Base-by-base conservation (phyloP, 2,888 invertebrate genomes). In the Oscheius myriophilus region DNA sequence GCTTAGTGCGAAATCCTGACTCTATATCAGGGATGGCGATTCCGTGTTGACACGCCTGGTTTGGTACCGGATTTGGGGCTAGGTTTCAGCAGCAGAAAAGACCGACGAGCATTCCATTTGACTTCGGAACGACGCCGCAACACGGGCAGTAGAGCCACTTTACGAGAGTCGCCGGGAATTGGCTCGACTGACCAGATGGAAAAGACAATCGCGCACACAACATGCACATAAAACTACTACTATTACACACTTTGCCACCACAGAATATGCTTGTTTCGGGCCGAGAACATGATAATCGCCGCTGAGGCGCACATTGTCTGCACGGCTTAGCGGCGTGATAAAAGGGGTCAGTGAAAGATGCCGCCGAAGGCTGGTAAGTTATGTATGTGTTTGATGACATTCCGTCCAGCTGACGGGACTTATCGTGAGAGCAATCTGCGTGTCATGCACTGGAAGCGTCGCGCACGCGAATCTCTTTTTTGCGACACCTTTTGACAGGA, bases 401-500 rank as follows among this genome's bases (percentile, higher is more conserved):
- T 33, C 33, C 33, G 33, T 33, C 33, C 45, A 43, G 42, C 25
- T 49, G 25, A 49, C 49, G 61, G 26, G 49, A 61, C 61, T 61
- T 61, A 61, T 61, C 61, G 46, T 61, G 61, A 49, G 61, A 61
- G 61, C 46, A 49, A 61, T 61, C 61, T 61, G 58, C 61, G 61
- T 61, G 61, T 61, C 61, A 61, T 49, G 49, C 61, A n/a, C 49
- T 25, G 33, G 33, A 33, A 33, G 33, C 33, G 33, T 33, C 33
- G 33, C 33, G 33, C 33, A 33, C 33, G 33, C 33, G 33, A 33
- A 33, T 33, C 33, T 9, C 33, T 33, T 33, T 33, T 33, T 33
- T 33, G 33, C 33, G 33, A 3, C 9, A 33, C 33, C 33, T 33
- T 33, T 33, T 33, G 33, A 33, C 33, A 33, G 33, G 33, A 9